A percentile compares a stretch with the other conserved stretches of the same genome.
Conservation (phyloP, 2,113 vertebrate species). For the Ornithorhynchus anatinus region DNA sequence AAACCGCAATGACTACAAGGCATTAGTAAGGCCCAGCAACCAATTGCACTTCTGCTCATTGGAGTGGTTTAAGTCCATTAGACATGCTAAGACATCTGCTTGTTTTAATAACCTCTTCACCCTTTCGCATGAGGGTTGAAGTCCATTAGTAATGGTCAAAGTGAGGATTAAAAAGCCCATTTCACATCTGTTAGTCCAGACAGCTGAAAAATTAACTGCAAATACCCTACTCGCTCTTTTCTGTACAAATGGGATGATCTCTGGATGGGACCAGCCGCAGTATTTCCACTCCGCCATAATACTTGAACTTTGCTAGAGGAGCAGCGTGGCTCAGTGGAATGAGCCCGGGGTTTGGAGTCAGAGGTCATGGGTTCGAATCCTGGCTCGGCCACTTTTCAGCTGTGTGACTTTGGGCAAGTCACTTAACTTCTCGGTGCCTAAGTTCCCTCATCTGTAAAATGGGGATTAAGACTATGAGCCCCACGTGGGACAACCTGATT, state of each 20-base stretch:
- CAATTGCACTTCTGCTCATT: background rate
- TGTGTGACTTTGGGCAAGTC: too few species aligned
- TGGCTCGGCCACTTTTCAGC: too few species aligned
- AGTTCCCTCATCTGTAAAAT: too few species aligned
- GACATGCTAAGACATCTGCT: background rate
- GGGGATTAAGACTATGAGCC: too few species aligned
- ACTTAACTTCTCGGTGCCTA: too few species aligned
- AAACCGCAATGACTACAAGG: background rate
- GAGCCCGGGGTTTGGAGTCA: too few species aligned
- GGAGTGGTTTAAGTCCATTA: background rate
- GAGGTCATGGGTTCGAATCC: too few species aligned
- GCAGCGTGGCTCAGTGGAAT: too few species aligned
- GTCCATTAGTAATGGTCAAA: background rate
- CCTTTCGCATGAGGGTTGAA: background rate
- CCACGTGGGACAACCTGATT: too few species aligned
- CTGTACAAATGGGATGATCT: background rate
- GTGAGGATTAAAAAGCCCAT: background rate
- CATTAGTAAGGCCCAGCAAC: background rate
- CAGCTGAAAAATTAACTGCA: constrained; percentile 5
- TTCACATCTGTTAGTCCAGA: constrained; percentile 10
- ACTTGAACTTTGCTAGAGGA: too few species aligned
- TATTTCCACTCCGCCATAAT: too few species aligned
- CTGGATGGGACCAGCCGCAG: too few species aligned
- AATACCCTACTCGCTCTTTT: background rate
- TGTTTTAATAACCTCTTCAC: background rate